Evolutionary conservation across 2,888 invertebrate genomes (phyloP), one percentile per base, ranked within the genome.

Genomic region (Drymonia ruficornis): DNA sequence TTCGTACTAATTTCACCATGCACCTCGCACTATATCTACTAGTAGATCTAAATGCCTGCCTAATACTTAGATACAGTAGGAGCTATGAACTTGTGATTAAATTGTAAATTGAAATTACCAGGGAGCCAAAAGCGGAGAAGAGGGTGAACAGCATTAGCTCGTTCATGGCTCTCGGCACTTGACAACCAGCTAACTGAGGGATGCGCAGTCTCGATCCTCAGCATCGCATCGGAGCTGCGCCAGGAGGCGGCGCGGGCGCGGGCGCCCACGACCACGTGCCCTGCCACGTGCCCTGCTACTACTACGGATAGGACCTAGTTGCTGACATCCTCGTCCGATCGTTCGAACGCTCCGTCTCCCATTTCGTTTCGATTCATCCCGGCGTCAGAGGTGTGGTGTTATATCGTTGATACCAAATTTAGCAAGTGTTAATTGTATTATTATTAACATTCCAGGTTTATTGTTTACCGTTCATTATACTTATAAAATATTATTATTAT

Each of bases 61-160:
- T 70, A 69, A 65, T 43, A 50, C 49, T 54, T 61, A 34, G 6
- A 13, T 18, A 42, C 12, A 0, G 12, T 43, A 43, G 13, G 5
- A 1, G 2, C 43, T 4, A 5, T 15, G 5, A n/a, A 19, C 28
- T 44, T 13, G 11, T 29, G 6, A 7, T 43, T 44, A 11, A 38
- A n/a, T 55, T 46, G 50, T 54, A 48, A 53, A 13, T 15, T 40
- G 16, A 2, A 15, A 23, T n/a, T 19, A n/a, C 15, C 93, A 96
- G 96, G 96, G 96, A 95, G 94, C 96, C 95, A 95, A 96, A 95
- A 86, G 92, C 91, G 95, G 96, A 96, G 96, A 96, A 96, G 96
- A 96, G 96, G 95, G 94, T 95, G 95, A 96, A 95, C 96, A 96
- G 94, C 95, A 96, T 96, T 96, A 96, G 94, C 91, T 95, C 95